A percentile compares a stretch with the other conserved stretches of the same genome.
Evolutionary conservation across 2,888 invertebrate genomes (phyloP).

Genomic region (Hydroisotoma schaefferi): DNA sequence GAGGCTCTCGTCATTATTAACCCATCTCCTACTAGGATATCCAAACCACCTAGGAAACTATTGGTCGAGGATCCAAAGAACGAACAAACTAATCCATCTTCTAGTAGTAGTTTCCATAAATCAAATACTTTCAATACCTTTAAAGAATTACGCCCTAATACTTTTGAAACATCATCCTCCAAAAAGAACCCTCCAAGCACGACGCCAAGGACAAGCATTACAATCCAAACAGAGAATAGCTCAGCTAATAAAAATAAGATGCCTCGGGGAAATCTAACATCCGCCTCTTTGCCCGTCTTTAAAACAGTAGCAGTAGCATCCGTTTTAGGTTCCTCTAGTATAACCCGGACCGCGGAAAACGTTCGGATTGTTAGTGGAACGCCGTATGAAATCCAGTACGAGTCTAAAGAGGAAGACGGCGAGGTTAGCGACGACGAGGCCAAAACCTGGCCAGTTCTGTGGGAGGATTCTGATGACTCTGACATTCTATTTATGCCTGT

Average conservation of each 20-base stretch:
- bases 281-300: not conserved
- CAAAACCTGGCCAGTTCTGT: conserved; percentile 37
- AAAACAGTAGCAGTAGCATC: not conserved
- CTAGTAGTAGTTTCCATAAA: conserved; percentile 36
- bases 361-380: conserved; percentile 42
- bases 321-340: conserved; percentile 10
- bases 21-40: not conserved
- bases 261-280: not conserved
- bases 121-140: conserved; percentile 46
- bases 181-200: not conserved
- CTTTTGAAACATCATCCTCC: not conserved
- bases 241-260: not conserved
- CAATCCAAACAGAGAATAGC: not conserved
- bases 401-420: conserved; percentile 22
- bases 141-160: conserved; percentile 19
- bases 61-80: too few relatives aligned
- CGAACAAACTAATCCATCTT: conserved; percentile 15
- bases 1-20: conserved; percentile 9
- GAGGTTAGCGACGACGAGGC: conserved; percentile 33
- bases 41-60: not conserved
- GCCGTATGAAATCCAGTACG: conserved; percentile 28
- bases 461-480: conserved; percentile 48
- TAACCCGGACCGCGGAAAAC: conserved; percentile 30
- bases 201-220: not conserved
- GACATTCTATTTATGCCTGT: conserved; percentile 47